Evolutionary conservation across 2,797 vertebrate species (phyloP).

Genomic region (Betta splendens): DNA sequence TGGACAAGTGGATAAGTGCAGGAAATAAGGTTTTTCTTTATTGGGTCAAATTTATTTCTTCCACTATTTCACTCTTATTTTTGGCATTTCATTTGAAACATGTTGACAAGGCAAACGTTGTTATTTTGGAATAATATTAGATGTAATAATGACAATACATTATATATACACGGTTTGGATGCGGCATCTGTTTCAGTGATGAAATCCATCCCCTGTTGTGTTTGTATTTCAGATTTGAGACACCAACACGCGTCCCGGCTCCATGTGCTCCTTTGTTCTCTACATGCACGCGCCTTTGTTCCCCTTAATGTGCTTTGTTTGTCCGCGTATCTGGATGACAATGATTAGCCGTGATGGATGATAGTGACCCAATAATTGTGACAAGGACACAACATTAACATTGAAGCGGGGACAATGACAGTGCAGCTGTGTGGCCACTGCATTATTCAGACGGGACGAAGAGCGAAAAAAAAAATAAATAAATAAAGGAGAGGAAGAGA

Average conservation of each 20-base stretch:
- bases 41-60: too few relatives aligned
- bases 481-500: slow-evolving; percentile 10
- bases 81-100: too few relatives aligned
- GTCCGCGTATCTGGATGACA: slow-evolving; percentile 63
- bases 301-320: slow-evolving; percentile 54
- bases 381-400: slow-evolving; percentile 78
- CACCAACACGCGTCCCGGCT: slow-evolving; percentile 14
- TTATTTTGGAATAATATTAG: too few relatives aligned
- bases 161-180: slow-evolving; percentile 2
- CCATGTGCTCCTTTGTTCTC: slow-evolving; percentile 46
- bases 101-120: too few relatives aligned
- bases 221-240: slow-evolving; percentile 35
- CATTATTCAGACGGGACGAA: slow-evolving; percentile 71
- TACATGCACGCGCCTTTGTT: slow-evolving; percentile 55
- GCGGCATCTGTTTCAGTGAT: slow-evolving; percentile 21
- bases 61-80: too few relatives aligned
- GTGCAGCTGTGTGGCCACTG: slow-evolving; percentile 54
- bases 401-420: slow-evolving; percentile 66
- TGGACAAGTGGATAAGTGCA: too few relatives aligned
- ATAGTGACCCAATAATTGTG: slow-evolving; percentile 71
- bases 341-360: slow-evolving; percentile 74
- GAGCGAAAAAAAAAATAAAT: too few relatives aligned
- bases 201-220: slow-evolving; percentile 14
- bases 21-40: too few relatives aligned
- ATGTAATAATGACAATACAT: background rate